Percentiles rank a stretch among this genome's conserved stretches.
Evolutionary conservation across 2,113 vertebrate species (phyloP).

Genomic region (Oreamnos americanus): DNA sequence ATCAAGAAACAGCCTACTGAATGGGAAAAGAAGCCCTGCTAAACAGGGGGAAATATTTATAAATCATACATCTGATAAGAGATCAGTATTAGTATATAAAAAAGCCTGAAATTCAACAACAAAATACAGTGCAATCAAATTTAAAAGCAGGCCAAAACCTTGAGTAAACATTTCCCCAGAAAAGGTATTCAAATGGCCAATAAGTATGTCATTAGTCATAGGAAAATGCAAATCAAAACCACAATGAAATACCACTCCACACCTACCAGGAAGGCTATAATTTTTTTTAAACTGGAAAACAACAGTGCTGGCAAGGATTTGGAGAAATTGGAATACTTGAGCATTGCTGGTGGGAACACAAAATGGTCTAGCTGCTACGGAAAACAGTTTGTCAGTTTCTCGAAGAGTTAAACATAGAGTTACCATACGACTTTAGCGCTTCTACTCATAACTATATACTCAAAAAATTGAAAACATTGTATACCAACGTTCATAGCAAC

Average conservation of each 20-base stretch:
- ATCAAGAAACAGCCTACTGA: not conserved
- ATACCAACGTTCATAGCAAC: not conserved
- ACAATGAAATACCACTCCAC: not conserved
- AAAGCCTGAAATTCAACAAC: not conserved
- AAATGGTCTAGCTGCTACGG: not conserved
- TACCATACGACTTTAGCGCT: not conserved
- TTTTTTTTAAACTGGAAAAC: not conserved
- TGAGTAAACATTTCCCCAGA: not conserved
- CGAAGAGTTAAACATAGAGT: not conserved
- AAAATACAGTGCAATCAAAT: not conserved
- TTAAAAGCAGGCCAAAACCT: not conserved
- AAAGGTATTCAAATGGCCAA: not conserved
- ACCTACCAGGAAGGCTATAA: not conserved
- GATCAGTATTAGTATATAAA: not conserved
- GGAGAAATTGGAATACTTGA: not conserved
- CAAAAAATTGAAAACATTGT: not conserved
- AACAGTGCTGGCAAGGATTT: not conserved
- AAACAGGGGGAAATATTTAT: not conserved
- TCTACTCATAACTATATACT: not conserved
- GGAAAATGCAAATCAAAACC: not conserved
- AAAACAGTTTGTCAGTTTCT: not conserved
- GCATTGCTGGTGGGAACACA: not conserved
- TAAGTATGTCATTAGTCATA: not conserved
- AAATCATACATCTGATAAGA: not conserved
- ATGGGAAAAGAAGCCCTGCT: not conserved